Base-by-base conservation (phyloP, 2,797 vertebrate genomes). In the Tadarida brasiliensis region DNA sequence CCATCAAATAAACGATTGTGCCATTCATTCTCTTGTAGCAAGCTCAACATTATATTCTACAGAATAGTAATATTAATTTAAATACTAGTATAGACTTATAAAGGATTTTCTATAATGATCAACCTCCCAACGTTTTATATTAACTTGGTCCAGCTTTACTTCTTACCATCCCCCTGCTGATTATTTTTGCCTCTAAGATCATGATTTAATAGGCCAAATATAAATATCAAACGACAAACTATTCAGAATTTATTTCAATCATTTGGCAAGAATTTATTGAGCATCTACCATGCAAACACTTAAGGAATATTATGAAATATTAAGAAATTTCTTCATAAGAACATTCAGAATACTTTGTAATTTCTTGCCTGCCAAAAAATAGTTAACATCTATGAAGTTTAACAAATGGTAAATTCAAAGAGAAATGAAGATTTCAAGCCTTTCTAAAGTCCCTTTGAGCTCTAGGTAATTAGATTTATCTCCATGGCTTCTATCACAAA, bases 231-330 rank as follows among this genome's bases (percentile, higher is more conserved):
- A 67, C 30, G 76, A 68, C 4, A 74, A 39, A 83, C 12, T 85
- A 44, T 65, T 54, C 15, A 67, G n/a, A 90, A 82, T 87, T 74
- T 90, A 67, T 80, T 89, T 30, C n/a, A 78, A 77, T 81, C 39
- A 92, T 33, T 24, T 57, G 51, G 7, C 39, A 82, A 78, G 47
- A 93, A 90, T 51, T 86, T 83, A 49, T 14, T 83, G 19, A 87
- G 70, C 15, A 76, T 5, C 54, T 68, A 61, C 49, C 16, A 39
- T 44, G 49, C 9, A 61, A 7, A 67, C n/a, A 63, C 39, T 78
- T 90, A 83, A 95, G 22, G 19, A 87, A 93, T 80, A 73, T 35
- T 91, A 44, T 73, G 11, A 93, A 92, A 77, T 84, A 87, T 6
- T 63, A 94, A 63, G 15, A 17, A 87, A 63, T 63, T 20, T 49